phyloP scores from a whole-genome alignment of 2,888 invertebrate species.

The Drosophila kokeensis region DNA sequence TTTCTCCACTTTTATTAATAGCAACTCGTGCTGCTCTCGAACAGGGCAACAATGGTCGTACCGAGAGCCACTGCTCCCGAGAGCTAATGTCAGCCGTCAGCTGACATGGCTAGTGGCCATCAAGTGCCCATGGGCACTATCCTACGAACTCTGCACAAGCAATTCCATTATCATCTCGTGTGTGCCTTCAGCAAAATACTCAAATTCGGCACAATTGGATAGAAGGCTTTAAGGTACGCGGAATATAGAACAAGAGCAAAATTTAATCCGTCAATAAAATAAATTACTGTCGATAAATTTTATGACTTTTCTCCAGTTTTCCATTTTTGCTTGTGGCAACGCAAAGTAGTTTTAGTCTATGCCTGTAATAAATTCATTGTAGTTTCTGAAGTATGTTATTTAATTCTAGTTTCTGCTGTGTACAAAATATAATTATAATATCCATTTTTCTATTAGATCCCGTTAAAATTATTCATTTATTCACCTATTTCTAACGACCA shows the following conservation, averaged over 20 bases:
- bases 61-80: slow-evolving; percentile 15
- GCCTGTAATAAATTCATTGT: not conserved
- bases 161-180: slow-evolving; percentile 14
- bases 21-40: slow-evolving; percentile 61
- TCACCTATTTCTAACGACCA: not conserved
- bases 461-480: not conserved
- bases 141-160: slow-evolving; percentile 2
- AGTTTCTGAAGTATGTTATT: not conserved
- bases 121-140: slow-evolving; percentile 38
- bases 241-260: not conserved
- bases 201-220: slow-evolving; percentile 6
- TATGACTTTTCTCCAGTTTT: not conserved
- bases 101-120: slow-evolving; percentile 31
- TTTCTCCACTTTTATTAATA: slow-evolving; percentile 58
- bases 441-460: not conserved
- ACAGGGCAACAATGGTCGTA: slow-evolving; percentile 46
- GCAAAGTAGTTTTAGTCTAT: not conserved
- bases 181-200: slow-evolving; percentile 3
- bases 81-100: slow-evolving; percentile 24
- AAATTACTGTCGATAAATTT: not conserved
- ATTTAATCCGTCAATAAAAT: not conserved
- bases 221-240: not conserved
- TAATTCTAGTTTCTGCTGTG: not conserved
- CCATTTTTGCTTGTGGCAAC: no score
- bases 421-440: not conserved